Evolutionary conservation across 2,113 vertebrate genomes (phyloP).

Genomic region (Chlorocebus sabaeus): DNA sequence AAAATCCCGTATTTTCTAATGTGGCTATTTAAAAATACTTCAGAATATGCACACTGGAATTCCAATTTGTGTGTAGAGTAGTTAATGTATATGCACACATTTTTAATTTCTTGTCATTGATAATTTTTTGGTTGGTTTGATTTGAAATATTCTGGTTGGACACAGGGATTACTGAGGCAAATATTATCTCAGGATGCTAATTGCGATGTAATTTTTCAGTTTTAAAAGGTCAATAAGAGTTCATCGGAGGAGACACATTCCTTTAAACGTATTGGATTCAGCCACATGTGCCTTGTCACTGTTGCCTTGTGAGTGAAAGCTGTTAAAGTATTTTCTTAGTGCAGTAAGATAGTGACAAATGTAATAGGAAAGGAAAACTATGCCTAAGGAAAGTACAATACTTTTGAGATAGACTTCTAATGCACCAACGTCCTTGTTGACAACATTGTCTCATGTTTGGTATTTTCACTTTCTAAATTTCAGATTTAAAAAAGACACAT

Average conservation of each 20-base stretch:
- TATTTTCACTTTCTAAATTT: not conserved
- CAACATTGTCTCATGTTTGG: not conserved
- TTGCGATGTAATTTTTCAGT: not conserved
- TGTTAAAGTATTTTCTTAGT: not conserved
- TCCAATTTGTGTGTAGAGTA: not conserved
- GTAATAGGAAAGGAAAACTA: not conserved
- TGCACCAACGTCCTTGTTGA: not conserved
- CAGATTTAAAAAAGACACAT: not conserved
- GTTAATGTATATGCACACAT: not conserved
- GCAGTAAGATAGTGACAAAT: not conserved
- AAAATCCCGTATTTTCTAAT: not conserved
- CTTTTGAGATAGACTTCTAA: not conserved
- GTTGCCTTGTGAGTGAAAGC: not conserved
- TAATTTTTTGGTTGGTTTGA: not conserved
- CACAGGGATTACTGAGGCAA: not conserved
- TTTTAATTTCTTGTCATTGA: not conserved
- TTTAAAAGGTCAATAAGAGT: not conserved
- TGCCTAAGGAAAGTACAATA: not conserved
- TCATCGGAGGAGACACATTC: not conserved
- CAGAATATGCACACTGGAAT: not conserved
- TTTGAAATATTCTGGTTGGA: not conserved
- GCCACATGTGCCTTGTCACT: not conserved
- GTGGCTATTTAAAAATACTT: not conserved
- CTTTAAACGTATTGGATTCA: not conserved
- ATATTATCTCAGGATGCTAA: not conserved